These are phyloP conservation scores for Acestrorhynchus altus DNA, from an alignment of 2,797 vertebrate species.

Conservation along the genomic window DNA sequence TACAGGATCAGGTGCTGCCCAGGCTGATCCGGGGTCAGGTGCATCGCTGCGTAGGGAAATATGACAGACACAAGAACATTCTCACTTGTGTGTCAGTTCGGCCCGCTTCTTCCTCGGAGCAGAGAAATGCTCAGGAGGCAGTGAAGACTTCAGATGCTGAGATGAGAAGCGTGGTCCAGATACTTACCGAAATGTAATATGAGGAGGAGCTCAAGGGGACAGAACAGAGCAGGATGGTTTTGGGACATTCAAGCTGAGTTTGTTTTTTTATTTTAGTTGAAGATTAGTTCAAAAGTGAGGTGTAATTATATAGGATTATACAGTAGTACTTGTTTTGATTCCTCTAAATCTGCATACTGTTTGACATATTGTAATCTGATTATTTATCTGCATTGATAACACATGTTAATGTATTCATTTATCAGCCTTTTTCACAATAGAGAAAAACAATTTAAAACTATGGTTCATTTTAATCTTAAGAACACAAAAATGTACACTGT, in stretches of 20 bases:
- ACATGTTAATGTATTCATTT: background rate
- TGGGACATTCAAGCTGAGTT: background rate
- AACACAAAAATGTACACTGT: slow-evolving; percentile 58
- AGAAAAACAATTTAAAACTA: background rate
- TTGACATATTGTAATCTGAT: background rate
- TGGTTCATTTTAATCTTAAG: background rate
- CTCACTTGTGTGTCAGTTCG: slow-evolving; percentile 91
- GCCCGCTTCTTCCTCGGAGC: slow-evolving; percentile 83
- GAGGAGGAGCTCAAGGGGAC: background rate
- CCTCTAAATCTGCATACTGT: background rate
- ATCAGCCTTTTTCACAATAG: background rate
- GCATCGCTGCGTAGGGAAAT: slow-evolving; percentile 93
- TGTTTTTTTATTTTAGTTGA: slow-evolving; percentile 14
- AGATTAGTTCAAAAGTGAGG: slow-evolving; percentile 6
- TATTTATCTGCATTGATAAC: background rate
- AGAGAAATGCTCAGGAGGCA: slow-evolving; percentile 85
- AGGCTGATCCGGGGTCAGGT: slow-evolving; percentile 91
- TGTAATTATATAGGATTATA: background rate
- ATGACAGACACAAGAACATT: slow-evolving; percentile 81
- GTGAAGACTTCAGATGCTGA: slow-evolving; percentile 84
- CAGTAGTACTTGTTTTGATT: background rate
- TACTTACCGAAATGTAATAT: slow-evolving; percentile 80
- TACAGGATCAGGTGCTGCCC: slow-evolving; percentile 89
- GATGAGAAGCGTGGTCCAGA: slow-evolving; percentile 83
- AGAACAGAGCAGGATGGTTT: background rate